A percentile compares a stretch with the other conserved stretches of the same genome.
Conservation (phyloP, 2,797 vertebrate species). For the Xenentodon cancila region DNA sequence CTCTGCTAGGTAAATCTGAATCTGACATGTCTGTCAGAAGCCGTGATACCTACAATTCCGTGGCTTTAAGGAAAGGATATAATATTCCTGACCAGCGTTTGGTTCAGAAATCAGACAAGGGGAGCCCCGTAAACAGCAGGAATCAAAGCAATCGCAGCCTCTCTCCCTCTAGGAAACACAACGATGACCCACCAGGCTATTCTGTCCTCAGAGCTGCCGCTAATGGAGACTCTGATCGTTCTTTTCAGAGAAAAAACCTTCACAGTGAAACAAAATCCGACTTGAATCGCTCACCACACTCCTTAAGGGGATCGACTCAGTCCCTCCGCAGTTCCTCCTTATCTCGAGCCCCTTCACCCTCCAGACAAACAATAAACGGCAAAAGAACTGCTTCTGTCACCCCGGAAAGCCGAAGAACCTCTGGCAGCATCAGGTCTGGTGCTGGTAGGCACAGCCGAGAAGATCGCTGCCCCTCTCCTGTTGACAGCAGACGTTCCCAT, state of each 20-base stretch:
- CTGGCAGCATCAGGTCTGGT: slow-evolving; percentile 52
- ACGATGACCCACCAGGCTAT: slow-evolving; percentile 58
- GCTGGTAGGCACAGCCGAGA: slow-evolving; percentile 29
- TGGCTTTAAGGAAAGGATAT: slow-evolving; percentile 51
- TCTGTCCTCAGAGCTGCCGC: slow-evolving; percentile 63
- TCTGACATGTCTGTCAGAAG: slow-evolving; percentile 31
- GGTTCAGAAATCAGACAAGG: slow-evolving; percentile 52
- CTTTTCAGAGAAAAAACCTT: slow-evolving; percentile 58
- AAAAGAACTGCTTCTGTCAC: slow-evolving; percentile 44
- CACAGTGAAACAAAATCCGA: slow-evolving; percentile 50
- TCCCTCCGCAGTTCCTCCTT: slow-evolving; percentile 69
- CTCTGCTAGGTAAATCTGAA: slow-evolving; percentile 59
- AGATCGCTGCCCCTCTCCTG: slow-evolving; percentile 46
- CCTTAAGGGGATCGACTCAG: slow-evolving; percentile 63
- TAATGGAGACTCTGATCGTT: slow-evolving; percentile 53
- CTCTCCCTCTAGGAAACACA: slow-evolving; percentile 57
- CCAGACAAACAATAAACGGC: slow-evolving; percentile 48
- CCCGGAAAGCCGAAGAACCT: slow-evolving; percentile 52
- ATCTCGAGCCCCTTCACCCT: slow-evolving; percentile 70
- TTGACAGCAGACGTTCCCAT: slow-evolving; percentile 31
- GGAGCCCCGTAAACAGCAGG: slow-evolving; percentile 40
- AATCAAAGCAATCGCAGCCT: slow-evolving; percentile 46
- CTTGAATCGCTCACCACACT: slow-evolving; percentile 61
- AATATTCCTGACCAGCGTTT: slow-evolving; percentile 47
- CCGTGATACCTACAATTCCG: slow-evolving; percentile 37